Percentiles rank a stretch among this genome's conserved stretches.
Conservation (phyloP, 2,888 invertebrate genomes). For the Alcis repandata region DNA sequence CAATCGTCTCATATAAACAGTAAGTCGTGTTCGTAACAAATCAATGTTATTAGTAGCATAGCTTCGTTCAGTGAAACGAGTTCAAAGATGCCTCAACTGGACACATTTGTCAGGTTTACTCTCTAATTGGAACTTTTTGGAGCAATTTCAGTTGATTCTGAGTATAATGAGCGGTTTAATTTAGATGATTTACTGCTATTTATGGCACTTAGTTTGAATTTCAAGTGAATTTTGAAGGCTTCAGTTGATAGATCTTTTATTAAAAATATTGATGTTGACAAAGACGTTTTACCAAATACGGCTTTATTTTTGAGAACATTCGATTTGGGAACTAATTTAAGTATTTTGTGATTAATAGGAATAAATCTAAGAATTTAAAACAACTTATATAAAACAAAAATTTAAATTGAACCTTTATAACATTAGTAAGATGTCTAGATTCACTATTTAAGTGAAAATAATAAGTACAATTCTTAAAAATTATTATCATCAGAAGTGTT, state of each 20-base stretch:
- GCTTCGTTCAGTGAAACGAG: conserved; percentile 70
- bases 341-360: neutral
- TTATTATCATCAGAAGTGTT: no score
- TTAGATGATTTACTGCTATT: conserved; percentile 16
- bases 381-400: no score
- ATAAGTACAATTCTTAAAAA: no score
- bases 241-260: no score
- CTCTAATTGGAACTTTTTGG: conserved; percentile 66
- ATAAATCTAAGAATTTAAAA: no score
- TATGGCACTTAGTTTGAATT: conserved; percentile 28
- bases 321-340: no score
- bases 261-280: no score
- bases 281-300: no score
- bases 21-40: conserved; percentile 61
- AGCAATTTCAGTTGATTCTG: conserved; percentile 55
- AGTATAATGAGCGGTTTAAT: conserved; percentile 46
- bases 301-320: no score
- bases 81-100: conserved; percentile 64
- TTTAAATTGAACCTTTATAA: no score
- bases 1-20: conserved; percentile 49
- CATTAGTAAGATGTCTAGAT: no score
- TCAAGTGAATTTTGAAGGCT: conserved; percentile 19
- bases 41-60: conserved; percentile 77
- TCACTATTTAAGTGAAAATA: no score
- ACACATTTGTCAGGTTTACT: conserved; percentile 65